Evolutionary conservation across 1,140 invertebrate genomes (phyloP), one percentile per base, ranked within the genome.

Genomic region (Heliconius hewitsoni): DNA sequence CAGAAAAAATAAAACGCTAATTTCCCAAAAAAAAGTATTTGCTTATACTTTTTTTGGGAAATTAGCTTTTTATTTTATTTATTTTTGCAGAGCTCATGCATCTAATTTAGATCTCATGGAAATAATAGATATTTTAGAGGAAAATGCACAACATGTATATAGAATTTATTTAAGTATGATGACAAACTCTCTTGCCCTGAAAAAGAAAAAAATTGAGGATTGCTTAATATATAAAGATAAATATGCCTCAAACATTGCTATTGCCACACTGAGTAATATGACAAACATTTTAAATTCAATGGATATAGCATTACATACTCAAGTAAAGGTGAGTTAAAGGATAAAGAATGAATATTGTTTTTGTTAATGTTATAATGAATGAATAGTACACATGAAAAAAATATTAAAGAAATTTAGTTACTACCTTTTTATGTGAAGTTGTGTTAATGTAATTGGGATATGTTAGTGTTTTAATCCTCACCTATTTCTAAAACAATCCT

Each of bases 131-230:
- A 86, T 93, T 39, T 77, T 95, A 23, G 90, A 91, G 81, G 93
- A 93, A 73, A 91, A 88, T 77, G 86, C 87, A 42, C 87, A 92
- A 79, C 92, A 94, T 75, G 76, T 95, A n/a, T 88, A 94, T 71
- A 88, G 90, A 80, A 88, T 95, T 46, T 88, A 93, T 80, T 81
- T 93, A 42, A 94, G 93, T 83, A 86, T 94, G 81, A 82, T 91
- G 76, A 86, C 92, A 34, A 94, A 90, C 77, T 94, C 87, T 11
- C 76, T 92, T 76, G 86, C 89, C 39, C 71, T 95, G 55, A 93
- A 89, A 77, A 93, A 93, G 75, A 87, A 89, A 34, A 91, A 88
- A 37, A 77, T 87, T 46, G 73, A 86, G 18, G 91, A 94, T 73
- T 87, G 86, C 82, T 81, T 92, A 73, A 78, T 93, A 42, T 81